A percentile compares a stretch with the other conserved stretches of the same genome.
These are phyloP conservation scores for Brachycybe producta DNA, from an alignment of 2,888 invertebrate genomes.

Conservation along the genomic window DNA sequence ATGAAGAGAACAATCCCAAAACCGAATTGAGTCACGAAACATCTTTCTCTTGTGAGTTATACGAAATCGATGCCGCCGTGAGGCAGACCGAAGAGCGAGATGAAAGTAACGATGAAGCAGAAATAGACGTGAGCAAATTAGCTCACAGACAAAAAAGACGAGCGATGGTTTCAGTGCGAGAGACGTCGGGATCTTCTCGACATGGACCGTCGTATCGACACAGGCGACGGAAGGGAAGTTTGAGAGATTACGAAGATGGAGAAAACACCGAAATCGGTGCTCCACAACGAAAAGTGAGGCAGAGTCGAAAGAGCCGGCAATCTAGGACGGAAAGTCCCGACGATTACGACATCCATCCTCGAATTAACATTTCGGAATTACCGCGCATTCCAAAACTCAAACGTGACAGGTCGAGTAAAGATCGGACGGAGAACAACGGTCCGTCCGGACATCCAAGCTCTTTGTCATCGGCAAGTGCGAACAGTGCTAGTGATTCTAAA, in stretches of 20 bases:
- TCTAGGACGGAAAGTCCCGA: conserved; percentile 7
- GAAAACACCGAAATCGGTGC: conserved; percentile 16
- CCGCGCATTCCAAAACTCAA: conserved; percentile 28
- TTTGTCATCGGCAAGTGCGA: conserved; percentile 1
- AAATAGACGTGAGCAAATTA: neutral
- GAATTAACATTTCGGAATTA: conserved; percentile 27
- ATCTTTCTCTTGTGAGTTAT: no score
- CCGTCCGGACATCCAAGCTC: neutral
- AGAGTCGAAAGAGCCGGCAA: neutral
- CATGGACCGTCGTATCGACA: neutral
- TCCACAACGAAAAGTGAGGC: neutral
- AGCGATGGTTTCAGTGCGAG: neutral
- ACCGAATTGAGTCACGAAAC: no score
- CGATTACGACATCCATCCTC: conserved; percentile 20
- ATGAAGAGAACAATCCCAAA: no score
- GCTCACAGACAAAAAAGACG: neutral
- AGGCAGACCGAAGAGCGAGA: conserved; percentile 11
- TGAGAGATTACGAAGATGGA: conserved; percentile 19
- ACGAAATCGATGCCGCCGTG: no score
- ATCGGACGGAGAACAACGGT: conserved; percentile 1
- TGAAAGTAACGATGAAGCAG: neutral
- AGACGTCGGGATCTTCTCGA: no score
- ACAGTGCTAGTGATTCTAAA: conserved; percentile 19
- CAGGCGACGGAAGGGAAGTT: neutral
- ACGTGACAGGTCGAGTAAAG: conserved; percentile 19